Percentiles rank a stretch among this genome's conserved stretches.
phyloP scores from a whole-genome alignment of 2,797 vertebrate genomes.

The Acanthornis magna region DNA sequence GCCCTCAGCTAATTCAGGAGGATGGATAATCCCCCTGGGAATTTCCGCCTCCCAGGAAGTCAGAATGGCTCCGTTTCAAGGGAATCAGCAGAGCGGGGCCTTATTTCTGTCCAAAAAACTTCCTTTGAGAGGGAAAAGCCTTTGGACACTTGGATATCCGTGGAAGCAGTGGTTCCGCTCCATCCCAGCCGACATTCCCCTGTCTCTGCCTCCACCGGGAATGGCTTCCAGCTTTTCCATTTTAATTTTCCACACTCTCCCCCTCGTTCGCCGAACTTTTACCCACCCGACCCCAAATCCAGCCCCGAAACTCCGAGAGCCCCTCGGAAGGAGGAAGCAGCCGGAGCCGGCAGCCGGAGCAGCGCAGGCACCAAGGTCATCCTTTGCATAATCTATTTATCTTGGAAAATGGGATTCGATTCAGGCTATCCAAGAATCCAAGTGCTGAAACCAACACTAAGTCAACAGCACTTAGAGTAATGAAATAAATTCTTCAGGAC shows the following conservation, averaged over 20 bases:
- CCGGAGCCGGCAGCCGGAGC: constrained; percentile 66
- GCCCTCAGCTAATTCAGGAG: not conserved
- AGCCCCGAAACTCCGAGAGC: not conserved
- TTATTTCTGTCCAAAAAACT: not conserved
- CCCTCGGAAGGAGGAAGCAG: constrained; percentile 44
- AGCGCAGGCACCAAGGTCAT: constrained; percentile 67
- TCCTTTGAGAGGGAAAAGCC: not conserved
- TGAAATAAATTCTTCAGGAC: constrained; percentile 80
- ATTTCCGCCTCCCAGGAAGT: not conserved
- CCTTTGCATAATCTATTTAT: constrained; percentile 80
- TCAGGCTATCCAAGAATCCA: constrained; percentile 77
- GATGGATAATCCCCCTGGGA: not conserved
- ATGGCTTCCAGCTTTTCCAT: not conserved
- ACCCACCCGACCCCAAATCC: not conserved
- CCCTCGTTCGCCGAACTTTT: not conserved
- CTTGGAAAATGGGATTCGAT: constrained; percentile 76
- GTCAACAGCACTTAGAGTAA: constrained; percentile 82
- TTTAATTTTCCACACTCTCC: not conserved
- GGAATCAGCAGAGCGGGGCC: not conserved
- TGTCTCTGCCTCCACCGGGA: not conserved
- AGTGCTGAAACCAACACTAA: constrained; percentile 83
- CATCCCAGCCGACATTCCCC: not conserved
- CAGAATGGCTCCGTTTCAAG: fast-evolving
- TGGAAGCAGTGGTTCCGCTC: not conserved
- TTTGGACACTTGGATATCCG: not conserved